A percentile compares a stretch with the other conserved stretches of the same genome.
Evolutionary conservation across 2,113 vertebrate species (phyloP).

Genomic region (Malurus elegans): DNA sequence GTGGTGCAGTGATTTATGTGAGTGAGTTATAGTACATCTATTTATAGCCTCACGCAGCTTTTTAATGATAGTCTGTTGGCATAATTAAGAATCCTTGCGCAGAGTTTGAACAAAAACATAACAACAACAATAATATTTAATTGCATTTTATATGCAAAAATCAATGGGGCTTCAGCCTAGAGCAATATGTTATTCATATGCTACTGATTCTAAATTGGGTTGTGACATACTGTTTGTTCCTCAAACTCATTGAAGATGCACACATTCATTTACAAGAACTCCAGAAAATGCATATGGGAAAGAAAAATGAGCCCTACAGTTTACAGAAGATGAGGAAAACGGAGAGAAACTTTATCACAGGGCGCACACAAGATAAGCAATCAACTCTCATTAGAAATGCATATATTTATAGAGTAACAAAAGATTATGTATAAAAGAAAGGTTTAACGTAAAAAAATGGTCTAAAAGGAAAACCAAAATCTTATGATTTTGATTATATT

Average conservation of each 20-base stretch:
- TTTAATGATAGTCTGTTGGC: neutral
- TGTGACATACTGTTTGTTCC: slow-evolving; percentile 13
- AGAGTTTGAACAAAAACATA: neutral
- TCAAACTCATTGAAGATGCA: slow-evolving; percentile 5
- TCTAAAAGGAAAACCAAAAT: neutral
- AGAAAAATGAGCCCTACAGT: neutral
- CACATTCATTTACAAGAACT: neutral
- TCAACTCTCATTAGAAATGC: neutral
- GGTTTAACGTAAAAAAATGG: neutral
- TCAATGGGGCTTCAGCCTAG: slow-evolving; percentile 18
- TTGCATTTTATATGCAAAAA: slow-evolving; percentile 41
- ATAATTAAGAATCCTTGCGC: neutral
- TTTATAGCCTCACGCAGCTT: slow-evolving; percentile 1
- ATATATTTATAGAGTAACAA: neutral
- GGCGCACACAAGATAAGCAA: neutral
- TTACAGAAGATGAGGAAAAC: neutral
- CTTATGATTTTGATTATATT: neutral
- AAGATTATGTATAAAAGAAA: neutral
- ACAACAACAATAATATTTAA: slow-evolving; percentile 18
- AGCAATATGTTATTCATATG: slow-evolving; percentile 30
- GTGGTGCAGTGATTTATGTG: neutral
- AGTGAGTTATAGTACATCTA: neutral
- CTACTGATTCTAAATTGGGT: slow-evolving; percentile 23
- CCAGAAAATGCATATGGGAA: neutral
- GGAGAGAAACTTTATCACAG: neutral